Evolutionary conservation across 1,140 invertebrate genomes (phyloP).

Genomic region (Ctenoplectra terminalis): DNA sequence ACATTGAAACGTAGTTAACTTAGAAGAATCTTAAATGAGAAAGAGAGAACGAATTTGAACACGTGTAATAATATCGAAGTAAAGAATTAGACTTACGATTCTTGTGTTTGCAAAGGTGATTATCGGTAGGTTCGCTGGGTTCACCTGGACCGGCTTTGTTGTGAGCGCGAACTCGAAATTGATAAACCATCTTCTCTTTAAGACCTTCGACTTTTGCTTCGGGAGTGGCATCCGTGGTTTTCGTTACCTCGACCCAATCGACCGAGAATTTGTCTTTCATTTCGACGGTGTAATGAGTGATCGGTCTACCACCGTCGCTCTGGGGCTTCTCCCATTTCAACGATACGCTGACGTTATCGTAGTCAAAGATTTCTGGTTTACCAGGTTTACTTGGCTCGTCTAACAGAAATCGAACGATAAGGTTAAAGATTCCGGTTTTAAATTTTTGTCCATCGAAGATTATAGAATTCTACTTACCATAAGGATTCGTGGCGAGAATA

Average conservation of each 20-base stretch:
- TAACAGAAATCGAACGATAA: conserved; percentile 69
- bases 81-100: conserved; percentile 89
- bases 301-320: conserved; percentile 96
- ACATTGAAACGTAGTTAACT: too few relatives aligned
- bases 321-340: conserved; percentile 95
- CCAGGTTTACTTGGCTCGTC: conserved; percentile 94
- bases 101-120: conserved; percentile 96
- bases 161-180: conserved; percentile 95
- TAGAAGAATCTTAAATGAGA: too few relatives aligned
- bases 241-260: conserved; percentile 94
- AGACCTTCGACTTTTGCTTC: conserved; percentile 93
- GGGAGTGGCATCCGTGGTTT: conserved; percentile 90
- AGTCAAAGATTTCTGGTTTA: conserved; percentile 96
- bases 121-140: conserved; percentile 95
- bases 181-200: conserved; percentile 96
- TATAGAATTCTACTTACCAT: conserved; percentile 85
- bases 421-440: not conserved
- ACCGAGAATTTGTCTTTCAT: conserved; percentile 97
- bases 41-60: too few relatives aligned
- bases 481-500: conserved; percentile 97
- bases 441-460: too few relatives aligned
- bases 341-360: conserved; percentile 94
- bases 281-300: conserved; percentile 97
- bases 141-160: conserved; percentile 95
- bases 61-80: too few relatives aligned